These are phyloP conservation scores for Colostygia pectinataria DNA, from an alignment of 2,888 invertebrate genomes.

Conservation along the genomic window DNA sequence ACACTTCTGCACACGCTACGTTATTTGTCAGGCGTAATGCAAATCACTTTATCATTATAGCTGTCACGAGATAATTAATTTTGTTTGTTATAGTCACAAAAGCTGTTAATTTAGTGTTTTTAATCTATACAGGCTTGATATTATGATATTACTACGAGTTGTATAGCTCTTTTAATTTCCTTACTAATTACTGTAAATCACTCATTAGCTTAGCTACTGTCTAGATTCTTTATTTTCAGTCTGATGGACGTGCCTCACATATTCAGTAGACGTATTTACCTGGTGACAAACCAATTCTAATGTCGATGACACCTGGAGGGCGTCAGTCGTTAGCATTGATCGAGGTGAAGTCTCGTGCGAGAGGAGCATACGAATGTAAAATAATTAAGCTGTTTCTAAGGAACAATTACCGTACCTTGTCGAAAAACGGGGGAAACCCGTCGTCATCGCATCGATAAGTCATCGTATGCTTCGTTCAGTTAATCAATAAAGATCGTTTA, in stretches of 20 bases:
- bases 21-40: conserved; percentile 9
- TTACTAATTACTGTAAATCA: background rate
- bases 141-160: background rate
- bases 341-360: conserved; percentile 19
- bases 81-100: background rate
- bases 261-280: conserved; percentile 46
- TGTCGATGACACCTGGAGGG: conserved; percentile 33
- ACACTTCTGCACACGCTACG: conserved; percentile 18
- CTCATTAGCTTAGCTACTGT: background rate
- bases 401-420: conserved; percentile 1
- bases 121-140: too few species aligned
- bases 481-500: too few species aligned
- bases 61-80: background rate
- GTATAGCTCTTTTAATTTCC: background rate
- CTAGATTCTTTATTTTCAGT: conserved; percentile 21
- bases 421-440: background rate
- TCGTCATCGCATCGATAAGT: background rate
- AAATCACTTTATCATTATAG: conserved; percentile 13
- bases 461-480: too few species aligned
- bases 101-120: background rate
- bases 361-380: conserved; percentile 14
- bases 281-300: conserved; percentile 35
- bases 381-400: background rate
- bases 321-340: conserved; percentile 23
- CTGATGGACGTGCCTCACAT: conserved; percentile 44